These are phyloP conservation scores for Holocentrus rufus DNA, from an alignment of 2,797 vertebrate genomes.

Conservation along the genomic window DNA sequence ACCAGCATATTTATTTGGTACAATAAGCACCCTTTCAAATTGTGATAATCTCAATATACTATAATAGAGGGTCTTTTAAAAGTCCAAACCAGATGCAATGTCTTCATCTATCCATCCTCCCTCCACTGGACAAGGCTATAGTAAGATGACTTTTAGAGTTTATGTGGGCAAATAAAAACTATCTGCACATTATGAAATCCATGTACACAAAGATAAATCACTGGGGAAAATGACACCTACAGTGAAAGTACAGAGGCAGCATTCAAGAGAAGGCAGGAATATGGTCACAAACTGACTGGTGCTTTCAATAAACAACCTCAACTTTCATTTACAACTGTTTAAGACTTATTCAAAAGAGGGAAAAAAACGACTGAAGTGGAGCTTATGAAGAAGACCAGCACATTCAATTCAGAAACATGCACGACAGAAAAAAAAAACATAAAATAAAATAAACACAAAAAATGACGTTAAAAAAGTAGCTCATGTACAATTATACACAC, in stretches of 20 bases:
- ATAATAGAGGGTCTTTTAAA: conserved; percentile 17
- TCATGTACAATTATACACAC: conserved; percentile 90
- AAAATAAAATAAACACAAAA: conserved; percentile 51
- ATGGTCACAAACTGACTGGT: conserved; percentile 25
- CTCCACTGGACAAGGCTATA: conserved; percentile 8
- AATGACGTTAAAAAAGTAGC: conserved; percentile 81
- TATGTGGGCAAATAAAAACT: conserved; percentile 7
- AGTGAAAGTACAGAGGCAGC: conserved; percentile 28
- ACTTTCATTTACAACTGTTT: conserved; percentile 38
- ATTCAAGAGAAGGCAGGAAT: conserved; percentile 16
- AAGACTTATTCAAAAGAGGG: conserved; percentile 55
- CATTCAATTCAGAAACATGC: conserved; percentile 83
- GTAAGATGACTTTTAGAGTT: conserved; percentile 16
- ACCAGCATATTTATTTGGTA: conserved; percentile 56
- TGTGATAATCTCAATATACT: conserved; percentile 45
- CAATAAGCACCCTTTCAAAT: conserved; percentile 46
- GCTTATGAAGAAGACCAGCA: conserved; percentile 69
- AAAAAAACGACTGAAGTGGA: conserved; percentile 23
- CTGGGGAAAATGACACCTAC: not conserved
- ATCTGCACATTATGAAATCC: conserved; percentile 47
- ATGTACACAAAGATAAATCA: conserved; percentile 32
- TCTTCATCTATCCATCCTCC: not conserved
- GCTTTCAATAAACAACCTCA: conserved; percentile 35
- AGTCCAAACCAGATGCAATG: conserved; percentile 34
- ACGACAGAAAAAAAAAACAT: conserved; percentile 60